phyloP scores from a whole-genome alignment of 2,888 invertebrate genomes.

The Adineta ricciae region DNA sequence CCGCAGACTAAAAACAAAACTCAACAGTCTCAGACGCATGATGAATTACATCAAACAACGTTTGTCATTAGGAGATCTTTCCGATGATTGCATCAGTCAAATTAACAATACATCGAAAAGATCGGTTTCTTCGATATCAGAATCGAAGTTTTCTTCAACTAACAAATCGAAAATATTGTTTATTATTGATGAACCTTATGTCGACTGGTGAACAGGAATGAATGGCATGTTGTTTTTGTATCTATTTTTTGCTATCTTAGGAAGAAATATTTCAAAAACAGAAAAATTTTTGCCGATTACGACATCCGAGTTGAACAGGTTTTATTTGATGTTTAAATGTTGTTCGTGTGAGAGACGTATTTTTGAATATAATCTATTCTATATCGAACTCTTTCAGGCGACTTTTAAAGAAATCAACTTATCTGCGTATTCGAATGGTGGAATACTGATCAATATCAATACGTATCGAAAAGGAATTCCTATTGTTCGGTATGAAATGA shows the following conservation, averaged over 20 bases:
- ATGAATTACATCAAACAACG: constrained; percentile 96
- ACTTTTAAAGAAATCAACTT: constrained; percentile 84
- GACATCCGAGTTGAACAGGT: constrained; percentile 87
- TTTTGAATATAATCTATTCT: not conserved
- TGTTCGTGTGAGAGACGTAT: not conserved
- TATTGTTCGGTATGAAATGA: constrained; percentile 63
- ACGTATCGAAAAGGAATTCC: constrained; percentile 79
- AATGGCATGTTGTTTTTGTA: not conserved
- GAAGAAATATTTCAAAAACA: not conserved
- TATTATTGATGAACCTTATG: constrained; percentile 90
- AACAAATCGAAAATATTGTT: constrained; percentile 77
- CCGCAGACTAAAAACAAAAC: too few species aligned
- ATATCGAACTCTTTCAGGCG: constrained; percentile 54
- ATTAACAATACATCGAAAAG: too few species aligned
- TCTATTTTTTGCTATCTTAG: not conserved
- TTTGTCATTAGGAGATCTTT: constrained; percentile 93
- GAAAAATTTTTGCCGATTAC: constrained; percentile 74
- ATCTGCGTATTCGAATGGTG: constrained; percentile 70
- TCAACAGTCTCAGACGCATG: constrained; percentile 50
- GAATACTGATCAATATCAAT: constrained; percentile 79
- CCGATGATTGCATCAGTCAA: constrained; percentile 59
- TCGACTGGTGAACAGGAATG: constrained; percentile 66
- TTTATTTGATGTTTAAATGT: constrained; percentile 34
- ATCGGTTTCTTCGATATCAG: too few species aligned
- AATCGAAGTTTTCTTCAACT: too few species aligned